Evolutionary conservation across 2,113 vertebrate genomes (phyloP), one percentile per base, ranked within the genome.

Genomic region (Lophius piscatorius): DNA sequence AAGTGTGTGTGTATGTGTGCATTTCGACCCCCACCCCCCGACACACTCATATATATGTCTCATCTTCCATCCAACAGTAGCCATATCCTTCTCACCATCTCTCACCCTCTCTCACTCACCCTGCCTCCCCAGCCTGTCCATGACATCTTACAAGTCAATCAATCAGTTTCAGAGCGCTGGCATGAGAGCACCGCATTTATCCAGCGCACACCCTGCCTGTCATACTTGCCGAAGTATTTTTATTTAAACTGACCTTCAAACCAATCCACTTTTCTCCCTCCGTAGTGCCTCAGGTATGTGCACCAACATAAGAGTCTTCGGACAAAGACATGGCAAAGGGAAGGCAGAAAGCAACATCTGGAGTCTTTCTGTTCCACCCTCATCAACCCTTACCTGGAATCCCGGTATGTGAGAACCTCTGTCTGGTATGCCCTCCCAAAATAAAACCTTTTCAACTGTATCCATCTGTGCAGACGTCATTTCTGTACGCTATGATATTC

Each of bases 61-160:
- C 48, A 66, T 81, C 66, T 78, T 76, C 74, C 57, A 79, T 77
- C 80, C 55, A 65, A 45, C 52, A 61, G 40, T 67, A 62, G 74
- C 78, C 52, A 42, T 73, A 82, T 79, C 78, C 80, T 74, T 56
- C 59, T 79, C 51, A 36, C 81, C 67, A 74, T 78, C 68, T 73
- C 59, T 34, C 11, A 69, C 81, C 74, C n/a, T n/a, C 69, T 46
- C 72, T 28, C 48, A 0, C 49, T 61, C 63, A 41, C 66, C 58
- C 85, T 65, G 50, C 68, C 70, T 79, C 70, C 70, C 66, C 69
- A 38, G 61, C 71, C 84, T 81, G 81, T 86, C 86, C 74, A 76
- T 91, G 83, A 92, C 94, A 94, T 93, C 94, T 92, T 92, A 92
- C 92, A 91, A 90, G 90, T 90, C 91, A 93, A 91, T 91, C 91